phyloP scores from a whole-genome alignment of 2,888 invertebrate species.

The Leptopilina myrica region DNA sequence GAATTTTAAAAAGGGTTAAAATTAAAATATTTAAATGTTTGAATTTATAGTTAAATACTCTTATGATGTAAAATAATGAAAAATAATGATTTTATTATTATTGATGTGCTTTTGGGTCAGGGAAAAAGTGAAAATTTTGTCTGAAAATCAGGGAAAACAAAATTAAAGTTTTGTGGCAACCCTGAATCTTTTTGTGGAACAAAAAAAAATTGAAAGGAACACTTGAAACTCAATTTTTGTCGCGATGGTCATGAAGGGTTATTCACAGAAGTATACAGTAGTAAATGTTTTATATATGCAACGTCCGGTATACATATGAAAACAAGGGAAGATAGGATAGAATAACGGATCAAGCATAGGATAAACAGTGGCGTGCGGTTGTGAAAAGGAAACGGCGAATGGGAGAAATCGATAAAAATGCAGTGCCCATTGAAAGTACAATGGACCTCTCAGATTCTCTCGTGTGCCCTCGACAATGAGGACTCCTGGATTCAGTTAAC shows the following conservation, averaged over 20 bases:
- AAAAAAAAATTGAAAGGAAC: too few species aligned
- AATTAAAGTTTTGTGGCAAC: too few species aligned
- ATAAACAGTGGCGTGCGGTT: conserved; percentile 44
- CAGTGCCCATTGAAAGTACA: conserved; percentile 57
- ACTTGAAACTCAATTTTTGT: too few species aligned
- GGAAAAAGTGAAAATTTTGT: too few species aligned
- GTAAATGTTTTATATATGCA: conserved; percentile 29
- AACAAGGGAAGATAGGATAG: conserved; percentile 55
- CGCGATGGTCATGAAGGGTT: background rate
- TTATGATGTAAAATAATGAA: too few species aligned
- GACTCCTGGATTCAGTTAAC: conserved; percentile 66
- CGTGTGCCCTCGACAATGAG: conserved; percentile 63
- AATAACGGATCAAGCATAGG: conserved; percentile 51
- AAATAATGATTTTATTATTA: too few species aligned
- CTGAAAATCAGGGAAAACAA: too few species aligned
- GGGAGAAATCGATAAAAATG: conserved; percentile 56
- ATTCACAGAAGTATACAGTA: background rate
- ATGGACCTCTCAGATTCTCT: conserved; percentile 64
- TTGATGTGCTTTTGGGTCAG: too few species aligned
- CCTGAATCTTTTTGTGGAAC: too few species aligned
- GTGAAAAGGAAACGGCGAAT: conserved; percentile 36
- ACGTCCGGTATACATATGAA: conserved; percentile 41
- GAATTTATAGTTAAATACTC: too few species aligned
- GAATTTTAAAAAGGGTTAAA: too few species aligned
- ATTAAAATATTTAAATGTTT: too few species aligned